Base-by-base conservation (phyloP, 1,140 invertebrate species). In the Ruditapes philippinarum region DNA sequence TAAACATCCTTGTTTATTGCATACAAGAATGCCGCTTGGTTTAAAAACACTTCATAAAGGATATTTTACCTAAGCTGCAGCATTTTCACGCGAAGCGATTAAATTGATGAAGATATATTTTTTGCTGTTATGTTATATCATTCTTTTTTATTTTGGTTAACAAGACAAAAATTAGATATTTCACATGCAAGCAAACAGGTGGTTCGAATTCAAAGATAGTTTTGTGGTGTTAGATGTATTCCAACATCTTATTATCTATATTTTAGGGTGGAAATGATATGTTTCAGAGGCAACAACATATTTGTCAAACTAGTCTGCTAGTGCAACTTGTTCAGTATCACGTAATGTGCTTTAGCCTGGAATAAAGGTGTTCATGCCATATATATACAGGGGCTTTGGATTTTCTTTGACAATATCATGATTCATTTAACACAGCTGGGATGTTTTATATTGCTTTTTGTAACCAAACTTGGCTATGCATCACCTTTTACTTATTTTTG, bases 401-500 rank as follows among this genome's bases (percentile, higher is more conserved):
- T 45, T 28, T 25, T n/a, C 38, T 49, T 40, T 33, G 45, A 78
- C 45, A 54, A 28, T 51, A 78, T 12, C 7, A 78, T 51, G 74
- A 54, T 54, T 78, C n/a, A 57, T 31, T 28, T 78, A 25, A 74
- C n/a, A 25, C 70, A 28, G 40, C 40, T 74, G 79, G 51, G 33
- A 81, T 81, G 54, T 81, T 81, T 81, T 0, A 57, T 25, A 60
- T 65, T 28, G 19, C 79, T 51, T 54, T 49, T 7, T 38, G 1
- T 36, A 36, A 78, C 57, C 36, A 57, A 45, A 25, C 51, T 57
- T 86, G 84, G 84, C 84, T 86, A 86, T 86, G 84, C 84, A 86
- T 76, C 70, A n/a, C 45, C 70, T 42, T 0, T 65, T 86, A n/a
- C n/a, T 86, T 17, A 5, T 36, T 14, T 78, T 17, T 78, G 74